phyloP scores from a whole-genome alignment of 2,888 invertebrate species.

The Chromoteleia sp. region DNA sequence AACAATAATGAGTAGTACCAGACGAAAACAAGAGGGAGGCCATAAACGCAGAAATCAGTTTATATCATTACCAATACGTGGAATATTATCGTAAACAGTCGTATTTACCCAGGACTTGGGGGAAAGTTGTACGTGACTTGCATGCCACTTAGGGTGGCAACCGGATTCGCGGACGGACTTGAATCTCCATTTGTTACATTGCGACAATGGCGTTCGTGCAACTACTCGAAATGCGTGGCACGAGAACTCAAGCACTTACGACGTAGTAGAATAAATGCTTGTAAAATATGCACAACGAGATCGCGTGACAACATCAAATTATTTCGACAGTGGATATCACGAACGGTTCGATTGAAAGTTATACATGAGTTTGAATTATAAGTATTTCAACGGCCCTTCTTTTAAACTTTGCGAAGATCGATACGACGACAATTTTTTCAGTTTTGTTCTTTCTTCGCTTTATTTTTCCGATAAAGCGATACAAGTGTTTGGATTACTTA shows the following conservation, averaged over 20 bases:
- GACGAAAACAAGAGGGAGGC: conserved; percentile 37
- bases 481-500: conserved; percentile 47
- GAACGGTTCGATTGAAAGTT: conserved; percentile 69
- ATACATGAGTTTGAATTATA: conserved; percentile 67
- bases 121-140: conserved; percentile 84
- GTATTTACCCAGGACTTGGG: conserved; percentile 80
- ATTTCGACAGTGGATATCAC: conserved; percentile 70
- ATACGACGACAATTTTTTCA: conserved; percentile 37
- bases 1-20: conserved; percentile 34
- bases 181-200: conserved; percentile 80
- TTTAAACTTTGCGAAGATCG: conserved; percentile 45
- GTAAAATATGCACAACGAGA: conserved; percentile 72
- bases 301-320: conserved; percentile 71
- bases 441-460: not conserved
- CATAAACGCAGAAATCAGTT: conserved; percentile 73
- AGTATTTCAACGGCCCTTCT: conserved; percentile 38
- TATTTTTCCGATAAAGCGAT: not conserved
- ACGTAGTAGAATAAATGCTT: conserved; percentile 70
- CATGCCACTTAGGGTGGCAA: conserved; percentile 78
- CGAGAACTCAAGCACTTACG: conserved; percentile 70
- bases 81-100: conserved; percentile 82
- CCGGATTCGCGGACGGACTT: conserved; percentile 79
- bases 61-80: conserved; percentile 78
- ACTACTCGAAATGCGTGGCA: conserved; percentile 76
- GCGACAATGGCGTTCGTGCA: conserved; percentile 76